These are phyloP conservation scores for Listrodromus nycthemerus DNA, from an alignment of 2,888 invertebrate genomes.

Conservation along the genomic window DNA sequence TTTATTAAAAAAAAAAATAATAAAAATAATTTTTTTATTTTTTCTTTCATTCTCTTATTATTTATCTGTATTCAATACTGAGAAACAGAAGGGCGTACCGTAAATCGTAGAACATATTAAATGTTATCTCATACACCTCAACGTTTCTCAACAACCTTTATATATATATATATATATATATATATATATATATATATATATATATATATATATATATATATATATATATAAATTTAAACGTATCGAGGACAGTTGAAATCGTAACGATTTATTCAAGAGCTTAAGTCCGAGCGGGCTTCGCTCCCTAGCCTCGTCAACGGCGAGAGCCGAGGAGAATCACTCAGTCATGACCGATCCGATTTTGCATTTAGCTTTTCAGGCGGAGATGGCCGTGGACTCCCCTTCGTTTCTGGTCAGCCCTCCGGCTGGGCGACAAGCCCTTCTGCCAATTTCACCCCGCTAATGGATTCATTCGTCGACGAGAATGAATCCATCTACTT, in stretches of 20 bases:
- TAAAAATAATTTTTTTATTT: too few relatives aligned
- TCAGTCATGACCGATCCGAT: slow-evolving; percentile 59
- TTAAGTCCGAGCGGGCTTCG: slow-evolving; percentile 57
- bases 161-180: too few relatives aligned
- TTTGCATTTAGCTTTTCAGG: slow-evolving; percentile 52
- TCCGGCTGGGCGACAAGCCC: background rate
- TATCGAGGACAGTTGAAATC: slow-evolving; percentile 57
- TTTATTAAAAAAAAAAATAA: too few relatives aligned
- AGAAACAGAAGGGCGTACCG: too few relatives aligned
- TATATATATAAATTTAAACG: background rate
- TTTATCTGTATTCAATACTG: too few relatives aligned
- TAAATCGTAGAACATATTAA: too few relatives aligned
- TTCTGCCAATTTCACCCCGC: slow-evolving; percentile 46
- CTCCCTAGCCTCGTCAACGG: slow-evolving; percentile 10
- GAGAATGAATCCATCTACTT: background rate
- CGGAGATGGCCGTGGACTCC: background rate
- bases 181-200: too few relatives aligned
- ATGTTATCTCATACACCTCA: too few relatives aligned
- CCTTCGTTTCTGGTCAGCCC: slow-evolving; percentile 29
- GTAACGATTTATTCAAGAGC: slow-evolving; percentile 64
- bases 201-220: too few relatives aligned
- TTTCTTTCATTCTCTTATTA: too few relatives aligned
- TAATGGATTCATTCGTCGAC: slow-evolving; percentile 34
- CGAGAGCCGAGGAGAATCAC: slow-evolving; percentile 39
- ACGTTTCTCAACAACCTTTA: too few relatives aligned